phyloP scores from a whole-genome alignment of 1,140 invertebrate species.

The Rhizoglyphus robini region DNA sequence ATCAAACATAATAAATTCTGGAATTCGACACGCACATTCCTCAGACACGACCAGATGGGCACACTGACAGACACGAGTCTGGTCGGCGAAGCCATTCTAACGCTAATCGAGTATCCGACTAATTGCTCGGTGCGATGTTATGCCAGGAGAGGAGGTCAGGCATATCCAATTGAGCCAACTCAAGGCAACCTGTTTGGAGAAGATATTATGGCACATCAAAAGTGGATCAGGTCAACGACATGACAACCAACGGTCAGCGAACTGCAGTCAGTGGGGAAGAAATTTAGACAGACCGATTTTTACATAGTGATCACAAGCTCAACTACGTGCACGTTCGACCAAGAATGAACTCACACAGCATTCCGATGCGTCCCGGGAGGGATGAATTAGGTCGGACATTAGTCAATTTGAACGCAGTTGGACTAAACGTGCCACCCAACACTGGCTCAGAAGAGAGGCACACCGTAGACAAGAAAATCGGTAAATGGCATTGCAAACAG shows the following conservation, averaged over 20 bases:
- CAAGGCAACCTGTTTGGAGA: neutral
- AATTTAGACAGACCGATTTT: neutral
- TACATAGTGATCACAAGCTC: neutral
- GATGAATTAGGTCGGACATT: neutral
- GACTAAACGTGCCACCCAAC: neutral
- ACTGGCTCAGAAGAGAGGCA: too few species aligned
- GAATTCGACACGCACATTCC: neutral
- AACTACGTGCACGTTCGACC: neutral
- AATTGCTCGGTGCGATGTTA: conserved; percentile 1
- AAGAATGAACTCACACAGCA: neutral
- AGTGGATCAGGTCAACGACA: neutral
- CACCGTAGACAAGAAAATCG: too few species aligned
- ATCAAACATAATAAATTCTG: too few species aligned
- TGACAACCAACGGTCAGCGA: neutral
- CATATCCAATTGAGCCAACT: conserved; percentile 3
- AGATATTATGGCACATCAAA: neutral
- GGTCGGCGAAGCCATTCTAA: neutral
- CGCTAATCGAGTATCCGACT: conserved; percentile 1
- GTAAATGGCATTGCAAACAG: conserved; percentile 2
- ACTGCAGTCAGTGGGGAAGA: neutral
- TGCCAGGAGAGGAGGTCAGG: neutral
- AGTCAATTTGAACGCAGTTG: neutral
- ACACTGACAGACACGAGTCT: too few species aligned
- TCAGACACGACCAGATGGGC: neutral
- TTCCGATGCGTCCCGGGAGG: neutral